phyloP scores from a whole-genome alignment of 2,888 invertebrate species.

The Tholera decimalis region DNA sequence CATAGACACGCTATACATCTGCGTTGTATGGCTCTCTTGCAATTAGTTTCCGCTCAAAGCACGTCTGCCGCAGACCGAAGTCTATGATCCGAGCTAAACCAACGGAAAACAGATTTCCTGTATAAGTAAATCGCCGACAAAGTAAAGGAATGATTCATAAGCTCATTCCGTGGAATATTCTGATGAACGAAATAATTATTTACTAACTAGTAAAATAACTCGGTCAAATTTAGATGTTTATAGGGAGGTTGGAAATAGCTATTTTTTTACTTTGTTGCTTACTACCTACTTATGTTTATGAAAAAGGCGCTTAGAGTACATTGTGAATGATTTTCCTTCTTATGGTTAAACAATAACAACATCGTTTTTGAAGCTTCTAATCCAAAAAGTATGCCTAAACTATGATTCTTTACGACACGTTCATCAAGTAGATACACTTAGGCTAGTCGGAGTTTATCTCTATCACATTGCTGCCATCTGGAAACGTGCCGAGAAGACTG shows the following conservation, averaged over 20 bases:
- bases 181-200: conserved; percentile 59
- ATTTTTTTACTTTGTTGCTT: conserved; percentile 41
- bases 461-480: too few species aligned
- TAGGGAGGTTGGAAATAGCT: conserved; percentile 23
- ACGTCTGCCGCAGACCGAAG: conserved; percentile 86
- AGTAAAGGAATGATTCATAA: conserved; percentile 74
- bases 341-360: not conserved
- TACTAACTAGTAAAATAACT: conserved; percentile 39
- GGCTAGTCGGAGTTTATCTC: too few species aligned
- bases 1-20: conserved; percentile 67
- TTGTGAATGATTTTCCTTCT: not conserved
- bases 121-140: conserved; percentile 75
- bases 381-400: not conserved
- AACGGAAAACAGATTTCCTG: conserved; percentile 82
- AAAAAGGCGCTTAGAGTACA: not conserved
- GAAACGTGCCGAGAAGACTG: too few species aligned
- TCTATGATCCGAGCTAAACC: conserved; percentile 86
- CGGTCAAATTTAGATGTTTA: conserved; percentile 41
- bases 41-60: conserved; percentile 90
- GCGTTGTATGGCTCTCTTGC: conserved; percentile 84
- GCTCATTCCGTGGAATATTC: conserved; percentile 51
- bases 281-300: conserved; percentile 1
- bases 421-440: too few species aligned
- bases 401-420: too few species aligned
- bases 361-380: not conserved